phyloP scores from a whole-genome alignment of 2,797 vertebrate species.

The Pangasius macronema region DNA sequence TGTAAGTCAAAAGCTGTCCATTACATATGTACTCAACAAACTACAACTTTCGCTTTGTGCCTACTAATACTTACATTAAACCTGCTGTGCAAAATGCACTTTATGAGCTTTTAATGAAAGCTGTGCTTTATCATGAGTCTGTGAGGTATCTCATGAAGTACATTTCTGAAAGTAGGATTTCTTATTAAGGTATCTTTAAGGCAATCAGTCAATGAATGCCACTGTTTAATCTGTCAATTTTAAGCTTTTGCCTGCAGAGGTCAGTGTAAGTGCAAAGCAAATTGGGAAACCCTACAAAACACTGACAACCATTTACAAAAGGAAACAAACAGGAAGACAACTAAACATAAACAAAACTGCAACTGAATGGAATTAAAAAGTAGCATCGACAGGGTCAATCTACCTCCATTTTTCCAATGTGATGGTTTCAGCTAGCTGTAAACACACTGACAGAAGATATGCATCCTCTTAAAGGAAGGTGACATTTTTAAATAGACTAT shows the following conservation, averaged over 20 bases:
- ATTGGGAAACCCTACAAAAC: not conserved
- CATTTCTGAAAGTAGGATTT: constrained; percentile 27
- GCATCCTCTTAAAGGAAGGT: constrained; percentile 26
- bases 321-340: constrained; percentile 6
- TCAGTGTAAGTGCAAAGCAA: constrained; percentile 45
- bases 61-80: not conserved
- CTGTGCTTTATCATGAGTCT: constrained; percentile 44
- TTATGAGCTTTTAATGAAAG: constrained; percentile 11
- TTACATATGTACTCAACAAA: constrained; percentile 8
- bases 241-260: constrained; percentile 47
- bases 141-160: constrained; percentile 48
- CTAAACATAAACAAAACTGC: not conserved
- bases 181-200: constrained; percentile 49
- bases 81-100: constrained; percentile 37
- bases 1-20: constrained; percentile 11
- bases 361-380: constrained; percentile 25
- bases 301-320: not conserved
- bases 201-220: constrained; percentile 57
- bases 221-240: constrained; percentile 35
- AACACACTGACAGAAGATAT: constrained; percentile 50
- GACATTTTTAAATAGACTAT: constrained; percentile 74
- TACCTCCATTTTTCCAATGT: constrained; percentile 52
- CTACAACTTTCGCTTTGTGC: not conserved
- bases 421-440: constrained; percentile 51
- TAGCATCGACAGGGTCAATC: constrained; percentile 33